Base-by-base conservation (phyloP, 2,113 vertebrate species). In the Abramis brama region DNA sequence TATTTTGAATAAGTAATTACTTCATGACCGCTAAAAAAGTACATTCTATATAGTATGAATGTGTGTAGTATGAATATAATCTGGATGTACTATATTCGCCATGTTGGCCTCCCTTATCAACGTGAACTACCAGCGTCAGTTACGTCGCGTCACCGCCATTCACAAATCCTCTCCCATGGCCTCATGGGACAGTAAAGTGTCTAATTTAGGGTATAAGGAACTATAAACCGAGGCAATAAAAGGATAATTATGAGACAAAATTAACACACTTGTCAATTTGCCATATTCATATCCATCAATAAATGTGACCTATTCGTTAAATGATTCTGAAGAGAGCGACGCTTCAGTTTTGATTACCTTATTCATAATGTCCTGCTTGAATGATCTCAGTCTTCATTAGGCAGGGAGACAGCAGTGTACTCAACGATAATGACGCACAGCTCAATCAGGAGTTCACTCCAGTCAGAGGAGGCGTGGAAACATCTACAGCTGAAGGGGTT, bases 351-450 rank as follows among this genome's bases (percentile, higher is more conserved):
- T 82, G 79, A 82, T 82, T 82, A 33, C 60, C 79, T 66, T 66
- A 82, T 82, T 82, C 79, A 82, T 52, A 82, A 82, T 82, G 79
- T 82, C 79, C 62, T 50, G 79, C 79, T 70, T 50, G 79, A 82
- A 36, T 21, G 79, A 52, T 82, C 47, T 66, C 45, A 66, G 62
- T 82, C 79, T 82, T 82, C 79, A 82, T 82, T 82, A 82, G 17
- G 64, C 62, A 19, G 79, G 27, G 62, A 66, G 79, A 82, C 79
- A 52, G 79, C 62, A n/a, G 88, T 64, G 59, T 85, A 45, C 71
- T 82, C 87, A 89, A 87, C 82, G 85, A 87, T 87, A 89, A 87
- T 87, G 79, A 89, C 33, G 47, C 59, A n/a, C 77, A 79, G 27
- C 84, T 89, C 83, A 89, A 87, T 89, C 88, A 87, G 85, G 4